Evolutionary conservation across 2,113 vertebrate species (phyloP), one percentile per base, ranked within the genome.

Genomic region (Zosterops pallidus): DNA sequence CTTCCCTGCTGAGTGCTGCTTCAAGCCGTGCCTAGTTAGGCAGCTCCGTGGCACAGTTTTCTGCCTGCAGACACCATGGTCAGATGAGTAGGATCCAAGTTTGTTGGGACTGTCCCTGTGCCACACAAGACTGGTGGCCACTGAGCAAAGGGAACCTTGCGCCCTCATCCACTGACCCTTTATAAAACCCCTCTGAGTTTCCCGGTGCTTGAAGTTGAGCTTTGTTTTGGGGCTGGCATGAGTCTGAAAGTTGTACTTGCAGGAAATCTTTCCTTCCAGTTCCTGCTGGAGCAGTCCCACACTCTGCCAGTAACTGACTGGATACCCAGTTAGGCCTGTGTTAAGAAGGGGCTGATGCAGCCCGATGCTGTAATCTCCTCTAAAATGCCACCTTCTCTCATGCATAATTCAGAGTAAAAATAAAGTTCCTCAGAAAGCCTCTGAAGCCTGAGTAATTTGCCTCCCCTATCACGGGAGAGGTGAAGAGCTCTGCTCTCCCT

Each of bases 401-500:
- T 96, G 65, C 56, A 95, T 96, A 94, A 97, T 97, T 94, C 92
- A 95, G 71, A 95, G 64, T 95, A 95, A 95, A 97, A 95, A 96
- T 95, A 95, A 94, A 86, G 83, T 57, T 91, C 77, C 77, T 76
- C 60, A 63, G 77, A 91, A 83, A 86, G 72, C 37, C 52, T 95
- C 74, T 76, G 84, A 84, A 91, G 68, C 25, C 85, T 50, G 76
- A 83, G 71, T 82, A 68, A 68, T 86, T 89, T 82, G 37, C 46
- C 53, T 89, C 26, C 15, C 46, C 7, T 35, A 33, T 74, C 64
- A 84, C 0, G 2, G 83, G 33, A 80, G 82, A 93, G 92, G 85
- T 85, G 85, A 85, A 49, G 69, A 76, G 53, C 62, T 79, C 68
- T 3, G 5, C 39, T 68, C 21, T 86, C 86, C 81, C 56, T 41